Conservation (phyloP, 2,797 vertebrate species). For the Manis crassicaudata region DNA sequence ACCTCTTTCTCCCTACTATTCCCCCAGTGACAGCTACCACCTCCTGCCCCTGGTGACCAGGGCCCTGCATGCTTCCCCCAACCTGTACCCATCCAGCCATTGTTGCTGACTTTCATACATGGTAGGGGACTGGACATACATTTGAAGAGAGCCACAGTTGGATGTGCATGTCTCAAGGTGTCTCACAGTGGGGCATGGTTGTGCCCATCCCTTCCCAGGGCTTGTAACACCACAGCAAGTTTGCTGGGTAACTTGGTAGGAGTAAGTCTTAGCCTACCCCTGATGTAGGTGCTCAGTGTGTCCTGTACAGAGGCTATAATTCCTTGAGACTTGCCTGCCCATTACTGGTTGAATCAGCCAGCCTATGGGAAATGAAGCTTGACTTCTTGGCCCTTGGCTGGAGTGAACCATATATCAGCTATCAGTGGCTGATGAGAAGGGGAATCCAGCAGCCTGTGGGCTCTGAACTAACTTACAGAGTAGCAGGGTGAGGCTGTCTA, state of each 20-base stretch:
- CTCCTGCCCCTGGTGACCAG: fast-evolving
- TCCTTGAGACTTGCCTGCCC: background rate
- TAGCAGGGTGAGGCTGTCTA: fast-evolving
- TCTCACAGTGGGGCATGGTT: background rate
- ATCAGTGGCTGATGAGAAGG: too few species aligned
- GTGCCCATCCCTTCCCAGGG: fast-evolving
- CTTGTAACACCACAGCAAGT: fast-evolving
- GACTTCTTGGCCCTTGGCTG: background rate
- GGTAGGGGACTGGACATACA: background rate
- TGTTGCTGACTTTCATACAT: background rate
- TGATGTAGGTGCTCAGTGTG: background rate
- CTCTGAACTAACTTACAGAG: background rate
- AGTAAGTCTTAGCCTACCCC: background rate
- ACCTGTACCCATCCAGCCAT: fast-evolving
- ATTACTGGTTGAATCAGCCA: background rate
- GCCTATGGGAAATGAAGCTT: background rate
- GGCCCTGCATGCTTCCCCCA: background rate
- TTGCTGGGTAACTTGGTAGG: background rate
- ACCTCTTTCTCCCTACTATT: background rate
- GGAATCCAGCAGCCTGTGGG: background rate
- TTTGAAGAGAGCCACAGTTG: background rate
- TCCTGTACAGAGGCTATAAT: background rate
- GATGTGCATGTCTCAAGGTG: fast-evolving
- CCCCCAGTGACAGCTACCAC: background rate
- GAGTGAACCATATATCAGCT: too few species aligned